Percentiles rank a stretch among this genome's conserved stretches.
These are phyloP conservation scores for Oryzias celebensis DNA, from an alignment of 2,113 vertebrate species.

Conservation along the genomic window DNA sequence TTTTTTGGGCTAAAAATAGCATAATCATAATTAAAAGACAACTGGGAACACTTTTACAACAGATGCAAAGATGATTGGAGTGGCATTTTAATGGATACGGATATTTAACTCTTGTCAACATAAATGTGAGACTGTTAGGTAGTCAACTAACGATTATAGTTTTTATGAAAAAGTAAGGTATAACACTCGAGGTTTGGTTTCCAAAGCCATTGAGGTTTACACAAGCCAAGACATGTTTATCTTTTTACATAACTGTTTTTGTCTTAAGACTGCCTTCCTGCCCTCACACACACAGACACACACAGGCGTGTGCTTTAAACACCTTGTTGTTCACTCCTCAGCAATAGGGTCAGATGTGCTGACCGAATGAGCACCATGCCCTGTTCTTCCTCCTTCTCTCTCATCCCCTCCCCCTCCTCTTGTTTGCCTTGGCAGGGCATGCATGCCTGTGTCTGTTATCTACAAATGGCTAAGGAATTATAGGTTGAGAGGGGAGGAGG, in stretches of 20 bases:
- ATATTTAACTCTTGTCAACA: too few species aligned
- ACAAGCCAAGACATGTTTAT: slow-evolving; percentile 70
- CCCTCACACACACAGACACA: slow-evolving; percentile 18
- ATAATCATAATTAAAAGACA: too few species aligned
- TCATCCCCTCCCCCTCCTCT: slow-evolving; percentile 38
- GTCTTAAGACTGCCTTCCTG: slow-evolving; percentile 13
- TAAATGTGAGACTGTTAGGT: neutral
- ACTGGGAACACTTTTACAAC: too few species aligned
- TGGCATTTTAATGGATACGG: too few species aligned
- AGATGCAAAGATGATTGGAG: too few species aligned
- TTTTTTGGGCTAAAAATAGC: too few species aligned
- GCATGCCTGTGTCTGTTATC: slow-evolving; percentile 74
- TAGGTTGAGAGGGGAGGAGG: slow-evolving; percentile 70
- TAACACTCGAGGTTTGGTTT: slow-evolving; percentile 30
- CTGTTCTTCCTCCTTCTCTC: slow-evolving; percentile 23
- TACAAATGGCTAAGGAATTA: slow-evolving; percentile 74
- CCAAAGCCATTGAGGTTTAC: slow-evolving; percentile 32
- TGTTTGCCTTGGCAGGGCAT: slow-evolving; percentile 57
- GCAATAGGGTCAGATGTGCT: slow-evolving; percentile 71
- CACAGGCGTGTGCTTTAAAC: slow-evolving; percentile 4
- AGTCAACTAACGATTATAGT: neutral
- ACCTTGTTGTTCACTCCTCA: slow-evolving; percentile 31
- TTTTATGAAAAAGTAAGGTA: slow-evolving; percentile 17
- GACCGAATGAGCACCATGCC: slow-evolving; percentile 50
- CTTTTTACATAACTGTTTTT: slow-evolving; percentile 30